Evolutionary conservation across 1,140 invertebrate species (phyloP).

Genomic region (Lepidostoma basale): DNA sequence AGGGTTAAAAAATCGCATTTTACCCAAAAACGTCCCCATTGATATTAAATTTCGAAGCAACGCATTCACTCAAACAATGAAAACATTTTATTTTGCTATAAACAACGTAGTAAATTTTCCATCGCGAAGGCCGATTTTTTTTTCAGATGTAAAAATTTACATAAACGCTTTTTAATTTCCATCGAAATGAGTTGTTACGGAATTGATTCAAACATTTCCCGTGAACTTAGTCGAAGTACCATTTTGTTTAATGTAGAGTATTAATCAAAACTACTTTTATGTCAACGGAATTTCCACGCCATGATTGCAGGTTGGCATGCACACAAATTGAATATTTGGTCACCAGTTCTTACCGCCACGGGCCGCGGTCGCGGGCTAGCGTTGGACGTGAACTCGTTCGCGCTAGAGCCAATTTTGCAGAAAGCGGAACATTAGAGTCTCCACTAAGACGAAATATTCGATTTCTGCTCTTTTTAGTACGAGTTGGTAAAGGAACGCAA

Average conservation of each 20-base stretch:
- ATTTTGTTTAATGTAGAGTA: conserved; percentile 25
- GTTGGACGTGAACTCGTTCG: neutral
- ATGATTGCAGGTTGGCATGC: conserved; percentile 36
- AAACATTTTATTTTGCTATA: conserved; percentile 2
- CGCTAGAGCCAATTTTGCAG: neutral
- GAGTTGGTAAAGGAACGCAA: neutral
- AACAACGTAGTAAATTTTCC: neutral
- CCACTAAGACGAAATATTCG: neutral
- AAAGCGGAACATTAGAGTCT: neutral
- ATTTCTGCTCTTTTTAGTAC: neutral
- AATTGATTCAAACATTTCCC: conserved; percentile 20
- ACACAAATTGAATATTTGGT: conserved; percentile 37
- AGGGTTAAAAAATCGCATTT: too few species aligned
- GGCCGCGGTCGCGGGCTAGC: too few species aligned
- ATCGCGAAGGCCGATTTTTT: neutral
- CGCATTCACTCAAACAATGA: too few species aligned
- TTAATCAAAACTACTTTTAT: conserved; percentile 27
- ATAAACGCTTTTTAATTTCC: conserved; percentile 15
- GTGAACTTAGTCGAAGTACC: conserved; percentile 11
- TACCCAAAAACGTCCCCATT: too few species aligned
- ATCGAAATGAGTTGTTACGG: conserved; percentile 22
- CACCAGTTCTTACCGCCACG: too few species aligned
- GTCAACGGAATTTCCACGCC: conserved; percentile 26
- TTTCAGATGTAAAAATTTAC: neutral
- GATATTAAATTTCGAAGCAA: too few species aligned